Evolutionary conservation across 2,888 invertebrate species (phyloP), one percentile per base, ranked within the genome.

Genomic region (Mimas tiliae): DNA sequence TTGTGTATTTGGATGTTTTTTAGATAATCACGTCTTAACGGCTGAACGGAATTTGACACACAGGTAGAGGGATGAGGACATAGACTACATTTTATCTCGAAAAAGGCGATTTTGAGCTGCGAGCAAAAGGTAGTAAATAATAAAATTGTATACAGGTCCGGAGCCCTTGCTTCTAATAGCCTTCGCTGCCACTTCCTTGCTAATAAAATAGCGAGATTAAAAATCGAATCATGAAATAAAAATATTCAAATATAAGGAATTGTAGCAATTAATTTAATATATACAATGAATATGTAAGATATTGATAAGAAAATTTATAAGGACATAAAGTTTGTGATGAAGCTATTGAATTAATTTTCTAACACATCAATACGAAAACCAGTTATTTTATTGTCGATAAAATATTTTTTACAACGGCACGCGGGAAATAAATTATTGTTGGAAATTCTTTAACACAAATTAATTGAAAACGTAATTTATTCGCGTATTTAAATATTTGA

Each of bases 291-390:
- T 27, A 27, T 52, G 27, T 52, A 14, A 27, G 14, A 33, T 1
- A 33, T 2, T 11, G 12, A 52, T 12, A 12, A 14, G 6, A 11
- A 27, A 52, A 52, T 52, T 52, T 52, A 52, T 52, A 33, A 27
- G 19, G 27, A 52, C 14, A 52, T 52, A 27, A 52, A 58, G 9
- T 34, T 58, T 38, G 38, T 58, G 11, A 58, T 58, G 38, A 58
- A 42, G 42, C 42, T 16, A 58, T 58, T 19, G 38, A 51, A 63
- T 21, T 63, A 51, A 51, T 38, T 38, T 21, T 9, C 14, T 16
- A 11, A 14, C 38, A 38, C 12, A 38, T 63, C 7, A 51, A 51
- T 38, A 38, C 38, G n/a, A 19, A 51, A 63, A 21, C 38, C 51
- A 3, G 50, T 19, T 63, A 33, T 63, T 63, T 3, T 50, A 38